phyloP scores from a whole-genome alignment of 2,113 vertebrate species.

The Petrocephalus zakoni region DNA sequence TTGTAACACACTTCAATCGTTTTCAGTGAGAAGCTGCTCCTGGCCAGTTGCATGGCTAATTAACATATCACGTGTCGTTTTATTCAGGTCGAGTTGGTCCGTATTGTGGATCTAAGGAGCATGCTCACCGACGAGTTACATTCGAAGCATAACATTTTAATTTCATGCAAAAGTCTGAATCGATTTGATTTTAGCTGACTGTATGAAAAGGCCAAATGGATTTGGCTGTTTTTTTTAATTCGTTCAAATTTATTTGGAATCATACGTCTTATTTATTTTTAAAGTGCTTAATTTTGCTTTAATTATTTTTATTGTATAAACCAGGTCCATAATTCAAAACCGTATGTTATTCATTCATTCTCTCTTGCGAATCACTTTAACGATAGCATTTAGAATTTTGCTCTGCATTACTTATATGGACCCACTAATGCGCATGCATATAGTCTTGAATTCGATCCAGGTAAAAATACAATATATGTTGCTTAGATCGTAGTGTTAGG shows the following conservation, averaged over 20 bases:
- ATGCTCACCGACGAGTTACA: not conserved
- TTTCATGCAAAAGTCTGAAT: not conserved
- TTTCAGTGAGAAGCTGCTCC: not conserved
- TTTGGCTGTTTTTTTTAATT: not conserved
- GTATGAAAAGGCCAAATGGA: not conserved
- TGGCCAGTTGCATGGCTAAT: conserved; percentile 9
- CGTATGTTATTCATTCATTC: conserved; percentile 20
- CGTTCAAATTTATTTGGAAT: conserved; percentile 27
- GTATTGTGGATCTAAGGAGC: not conserved
- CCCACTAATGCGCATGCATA: not conserved
- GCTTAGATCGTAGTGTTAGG: conserved; percentile 35
- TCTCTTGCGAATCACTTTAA: not conserved
- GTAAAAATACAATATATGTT: conserved; percentile 30
- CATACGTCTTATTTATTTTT: conserved; percentile 32
- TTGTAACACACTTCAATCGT: not conserved
- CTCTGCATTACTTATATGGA: not conserved
- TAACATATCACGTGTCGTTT: not conserved
- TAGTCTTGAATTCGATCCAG: not conserved
- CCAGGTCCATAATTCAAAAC: conserved; percentile 6
- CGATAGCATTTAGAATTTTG: not conserved
- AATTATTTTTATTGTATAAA: not conserved
- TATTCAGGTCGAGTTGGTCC: not conserved
- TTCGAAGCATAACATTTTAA: not conserved
- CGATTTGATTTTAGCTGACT: not conserved
- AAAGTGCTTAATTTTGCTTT: not conserved